Percentiles rank a stretch among this genome's conserved stretches.
These are phyloP conservation scores for Onychorhynchus coronatus DNA, from an alignment of 2,113 vertebrate genomes.

Conservation along the genomic window DNA sequence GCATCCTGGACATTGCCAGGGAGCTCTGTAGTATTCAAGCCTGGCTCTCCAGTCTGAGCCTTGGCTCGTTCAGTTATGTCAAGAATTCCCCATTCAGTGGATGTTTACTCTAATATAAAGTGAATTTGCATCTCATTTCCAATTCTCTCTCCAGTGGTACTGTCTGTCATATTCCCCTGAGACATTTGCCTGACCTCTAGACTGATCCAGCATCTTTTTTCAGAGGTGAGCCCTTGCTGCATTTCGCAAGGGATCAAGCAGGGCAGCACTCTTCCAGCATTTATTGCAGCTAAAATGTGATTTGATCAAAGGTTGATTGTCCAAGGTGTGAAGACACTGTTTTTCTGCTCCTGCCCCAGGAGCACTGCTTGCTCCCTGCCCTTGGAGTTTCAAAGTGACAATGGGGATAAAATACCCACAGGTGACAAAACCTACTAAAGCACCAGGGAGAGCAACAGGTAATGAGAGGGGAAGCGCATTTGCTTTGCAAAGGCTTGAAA, in stretches of 20 bases:
- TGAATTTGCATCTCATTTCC: neutral
- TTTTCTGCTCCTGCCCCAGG: neutral
- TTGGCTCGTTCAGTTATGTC: neutral
- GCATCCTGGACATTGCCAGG: neutral
- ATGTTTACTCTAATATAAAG: neutral
- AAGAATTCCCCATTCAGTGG: neutral
- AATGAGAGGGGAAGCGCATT: fast-evolving
- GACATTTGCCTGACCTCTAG: neutral
- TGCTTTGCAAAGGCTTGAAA: neutral
- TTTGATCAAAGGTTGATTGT: neutral
- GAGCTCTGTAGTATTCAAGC: neutral
- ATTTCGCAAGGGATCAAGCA: neutral
- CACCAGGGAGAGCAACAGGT: neutral
- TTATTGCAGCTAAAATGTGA: neutral
- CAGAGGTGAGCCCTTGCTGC: neutral
- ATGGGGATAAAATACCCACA: neutral
- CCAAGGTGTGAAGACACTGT: neutral
- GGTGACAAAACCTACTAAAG: neutral
- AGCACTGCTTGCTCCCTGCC: neutral
- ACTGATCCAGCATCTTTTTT: neutral
- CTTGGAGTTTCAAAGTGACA: neutral
- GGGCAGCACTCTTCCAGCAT: neutral
- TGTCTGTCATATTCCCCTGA: neutral
- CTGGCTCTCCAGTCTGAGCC: neutral
- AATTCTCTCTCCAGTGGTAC: neutral